Evolutionary conservation across 2,888 invertebrate genomes (phyloP).

Genomic region (Melieria picta): DNA sequence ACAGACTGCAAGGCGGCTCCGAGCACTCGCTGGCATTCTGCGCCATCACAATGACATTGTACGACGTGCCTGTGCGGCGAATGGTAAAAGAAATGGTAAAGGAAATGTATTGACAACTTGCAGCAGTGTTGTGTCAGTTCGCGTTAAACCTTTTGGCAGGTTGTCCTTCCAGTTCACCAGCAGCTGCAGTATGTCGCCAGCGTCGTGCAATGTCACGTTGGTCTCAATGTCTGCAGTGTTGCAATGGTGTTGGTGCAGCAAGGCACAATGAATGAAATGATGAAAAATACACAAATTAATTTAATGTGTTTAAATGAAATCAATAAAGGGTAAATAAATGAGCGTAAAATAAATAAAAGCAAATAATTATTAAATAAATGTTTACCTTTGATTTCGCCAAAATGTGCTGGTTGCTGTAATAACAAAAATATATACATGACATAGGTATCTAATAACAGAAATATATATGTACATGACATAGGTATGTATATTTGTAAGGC

Average conservation of each 20-base stretch:
- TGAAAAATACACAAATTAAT: not conserved
- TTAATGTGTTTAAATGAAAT: not conserved
- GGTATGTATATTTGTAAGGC: too few relatives aligned
- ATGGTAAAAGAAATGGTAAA: not conserved
- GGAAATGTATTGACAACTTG: not conserved
- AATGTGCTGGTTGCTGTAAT: constrained; percentile 1
- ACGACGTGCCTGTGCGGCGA: constrained; percentile 52
- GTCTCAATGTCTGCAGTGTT: constrained; percentile 48
- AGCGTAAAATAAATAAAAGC: not conserved
- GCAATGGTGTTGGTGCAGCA: not conserved
- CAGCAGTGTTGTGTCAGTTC: not conserved
- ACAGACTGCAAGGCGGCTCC: constrained; percentile 55
- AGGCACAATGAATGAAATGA: too few relatives aligned
- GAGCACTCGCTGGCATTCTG: constrained; percentile 52
- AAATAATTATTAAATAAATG: not conserved
- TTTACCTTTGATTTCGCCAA: constrained; percentile 18
- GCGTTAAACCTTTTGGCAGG: constrained; percentile 51
- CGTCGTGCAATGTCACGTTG: constrained; percentile 50
- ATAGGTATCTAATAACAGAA: not conserved
- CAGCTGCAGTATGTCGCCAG: constrained; percentile 50
- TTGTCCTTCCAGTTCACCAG: constrained; percentile 59
- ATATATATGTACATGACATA: not conserved
- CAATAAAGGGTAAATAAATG: not conserved
- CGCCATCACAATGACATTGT: constrained; percentile 57
- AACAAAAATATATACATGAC: not conserved